Evolutionary conservation across 2,797 vertebrate species (phyloP).

Genomic region (Otus scops): DNA sequence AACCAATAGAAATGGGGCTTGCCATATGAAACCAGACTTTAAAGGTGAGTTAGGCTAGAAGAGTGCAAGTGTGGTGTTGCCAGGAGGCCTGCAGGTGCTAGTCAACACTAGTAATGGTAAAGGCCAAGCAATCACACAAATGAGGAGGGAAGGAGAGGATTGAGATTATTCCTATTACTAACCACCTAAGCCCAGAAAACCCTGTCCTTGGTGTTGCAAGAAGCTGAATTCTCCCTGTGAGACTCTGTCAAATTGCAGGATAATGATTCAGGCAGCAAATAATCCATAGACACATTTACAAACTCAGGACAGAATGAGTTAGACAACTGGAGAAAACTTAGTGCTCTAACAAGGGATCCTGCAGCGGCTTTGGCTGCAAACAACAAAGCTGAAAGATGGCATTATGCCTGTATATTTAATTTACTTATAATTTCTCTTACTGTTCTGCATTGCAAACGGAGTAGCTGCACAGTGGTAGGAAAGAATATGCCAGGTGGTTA

Average conservation of each 20-base stretch:
- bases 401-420: slow-evolving; percentile 26
- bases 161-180: not conserved
- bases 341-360: slow-evolving; percentile 23
- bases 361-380: not conserved
- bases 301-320: not conserved
- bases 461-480: slow-evolving; percentile 34
- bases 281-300: slow-evolving; percentile 6
- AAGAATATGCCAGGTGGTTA: slow-evolving; percentile 15
- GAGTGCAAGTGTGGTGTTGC: not conserved
- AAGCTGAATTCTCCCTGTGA: not conserved
- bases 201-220: not conserved
- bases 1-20: not conserved
- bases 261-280: slow-evolving; percentile 1
- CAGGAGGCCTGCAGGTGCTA: not conserved
- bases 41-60: not conserved
- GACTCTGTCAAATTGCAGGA: not conserved
- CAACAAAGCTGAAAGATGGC: slow-evolving; percentile 20
- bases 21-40: not conserved
- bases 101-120: not conserved
- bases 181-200: not conserved
- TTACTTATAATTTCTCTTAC: slow-evolving; percentile 36
- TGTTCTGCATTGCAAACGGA: slow-evolving; percentile 12
- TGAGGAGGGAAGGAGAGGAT: not conserved
- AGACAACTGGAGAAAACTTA: slow-evolving; percentile 21
- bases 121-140: not conserved